phyloP scores from a whole-genome alignment of 2,113 vertebrate species.

The Rafetus swinhoei region DNA sequence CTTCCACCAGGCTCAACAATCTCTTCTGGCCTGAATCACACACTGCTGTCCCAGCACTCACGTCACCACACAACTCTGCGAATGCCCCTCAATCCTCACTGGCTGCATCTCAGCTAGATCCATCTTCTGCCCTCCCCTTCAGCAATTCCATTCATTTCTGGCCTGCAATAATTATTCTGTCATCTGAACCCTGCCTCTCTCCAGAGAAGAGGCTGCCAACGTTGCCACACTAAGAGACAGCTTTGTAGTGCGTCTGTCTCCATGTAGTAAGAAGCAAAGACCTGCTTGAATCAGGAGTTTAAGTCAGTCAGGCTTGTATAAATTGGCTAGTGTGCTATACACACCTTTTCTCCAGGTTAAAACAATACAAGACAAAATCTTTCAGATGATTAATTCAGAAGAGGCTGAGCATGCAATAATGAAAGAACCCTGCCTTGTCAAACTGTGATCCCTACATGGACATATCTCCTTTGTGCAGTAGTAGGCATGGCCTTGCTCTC shows the following conservation, averaged over 20 bases:
- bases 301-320: not conserved
- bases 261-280: not conserved
- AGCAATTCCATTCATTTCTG: not conserved
- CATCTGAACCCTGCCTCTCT: slow-evolving; percentile 18
- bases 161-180: slow-evolving; percentile 9
- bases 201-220: slow-evolving; percentile 29
- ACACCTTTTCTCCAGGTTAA: not conserved
- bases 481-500: not conserved
- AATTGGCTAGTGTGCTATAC: accelerated
- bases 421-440: not conserved
- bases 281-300: not conserved
- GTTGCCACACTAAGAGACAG: slow-evolving; percentile 40
- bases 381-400: not conserved
- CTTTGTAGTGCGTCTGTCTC: not conserved
- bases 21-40: not conserved
- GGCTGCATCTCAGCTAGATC: not conserved
- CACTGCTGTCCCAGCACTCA: not conserved
- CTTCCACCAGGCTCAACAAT: slow-evolving; percentile 8
- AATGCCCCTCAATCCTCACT: not conserved
- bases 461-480: not conserved
- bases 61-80: not conserved
- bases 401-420: not conserved
- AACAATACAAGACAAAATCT: not conserved
- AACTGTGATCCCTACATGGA: not conserved
- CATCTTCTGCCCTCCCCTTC: not conserved